Base-by-base conservation (phyloP, 2,888 invertebrate genomes). In the Mystacides longicornis region DNA sequence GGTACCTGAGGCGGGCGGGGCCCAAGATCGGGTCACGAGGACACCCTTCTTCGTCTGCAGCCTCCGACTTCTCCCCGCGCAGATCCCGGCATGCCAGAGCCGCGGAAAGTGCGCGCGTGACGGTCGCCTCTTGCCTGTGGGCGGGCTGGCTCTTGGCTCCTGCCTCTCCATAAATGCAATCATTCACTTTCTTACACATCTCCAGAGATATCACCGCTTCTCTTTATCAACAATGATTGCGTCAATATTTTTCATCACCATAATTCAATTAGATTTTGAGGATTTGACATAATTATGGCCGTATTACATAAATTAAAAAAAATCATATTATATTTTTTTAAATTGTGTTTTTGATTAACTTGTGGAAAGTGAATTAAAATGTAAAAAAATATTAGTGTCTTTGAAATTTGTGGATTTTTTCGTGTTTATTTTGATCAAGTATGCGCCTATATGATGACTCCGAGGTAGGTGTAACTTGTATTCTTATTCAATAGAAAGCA, bases 1-100 rank as follows among this genome's bases (percentile, higher is more conserved):
- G 50, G 53, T 53, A 53, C 56, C 53, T 57, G 52, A 52, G 55
- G 70, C 69, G 69, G 70, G 73, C 71, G 58, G 58, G 61, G 62
- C 62, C 60, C 58, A 52, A 50, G 49, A 52, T 48, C 55, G 53
- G 59, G 58, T 52, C 51, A 52, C 58, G 57, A 55, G 59, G 57
- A 62, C 61, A 58, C 46, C 53, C 59, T 55, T 58, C 61, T 60
- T 59, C 23, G 60, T 27, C 49, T 45, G 20, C 45, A 23, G 37
- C 37, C 37, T 37, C 37, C 50, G 20, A 1, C 46, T 23, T 16
- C 43, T 42, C 54, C n/a, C 43, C 37, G 14, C 49, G 49, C 54
- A 46, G 31, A 33, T 23, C 47, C 20, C 48, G 45, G 46, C 19
- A 23, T 42, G 43, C 48, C 52, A 50, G 54, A 52, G 55, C 49